Evolutionary conservation across 2,797 vertebrate species (phyloP).

Genomic region (Hippoglossus hippoglossus): DNA sequence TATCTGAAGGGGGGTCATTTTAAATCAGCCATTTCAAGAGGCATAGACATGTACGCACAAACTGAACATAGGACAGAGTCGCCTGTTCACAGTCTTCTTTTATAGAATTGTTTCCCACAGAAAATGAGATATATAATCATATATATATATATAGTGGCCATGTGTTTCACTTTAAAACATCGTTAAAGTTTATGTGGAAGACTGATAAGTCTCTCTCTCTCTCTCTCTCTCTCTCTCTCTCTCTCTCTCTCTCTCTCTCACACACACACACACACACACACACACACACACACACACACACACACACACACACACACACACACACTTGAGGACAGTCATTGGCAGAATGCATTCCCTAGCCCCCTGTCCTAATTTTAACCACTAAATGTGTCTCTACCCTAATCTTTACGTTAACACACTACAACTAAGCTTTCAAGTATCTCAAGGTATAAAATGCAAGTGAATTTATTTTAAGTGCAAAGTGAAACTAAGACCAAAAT

Average conservation of each 20-base stretch:
- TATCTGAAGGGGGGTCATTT: slow-evolving; percentile 13
- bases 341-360: no score
- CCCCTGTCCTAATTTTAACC: no score
- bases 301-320: neutral
- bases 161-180: slow-evolving; percentile 15
- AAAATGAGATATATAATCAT: neutral
- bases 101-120: slow-evolving; percentile 2
- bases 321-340: no score
- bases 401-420: no score
- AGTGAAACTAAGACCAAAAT: no score
- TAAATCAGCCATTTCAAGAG: slow-evolving; percentile 41
- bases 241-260: neutral
- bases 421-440: no score
- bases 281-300: neutral
- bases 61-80: neutral
- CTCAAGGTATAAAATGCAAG: no score
- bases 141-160: neutral
- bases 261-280: neutral
- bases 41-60: slow-evolving; percentile 8
- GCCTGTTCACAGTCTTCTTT: neutral
- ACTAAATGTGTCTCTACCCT: no score
- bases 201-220: no score
- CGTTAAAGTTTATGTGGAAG: neutral
- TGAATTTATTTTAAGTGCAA: no score
- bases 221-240: neutral